Conservation (phyloP, 2,888 invertebrate genomes). For the Steinernema carpocapsae region DNA sequence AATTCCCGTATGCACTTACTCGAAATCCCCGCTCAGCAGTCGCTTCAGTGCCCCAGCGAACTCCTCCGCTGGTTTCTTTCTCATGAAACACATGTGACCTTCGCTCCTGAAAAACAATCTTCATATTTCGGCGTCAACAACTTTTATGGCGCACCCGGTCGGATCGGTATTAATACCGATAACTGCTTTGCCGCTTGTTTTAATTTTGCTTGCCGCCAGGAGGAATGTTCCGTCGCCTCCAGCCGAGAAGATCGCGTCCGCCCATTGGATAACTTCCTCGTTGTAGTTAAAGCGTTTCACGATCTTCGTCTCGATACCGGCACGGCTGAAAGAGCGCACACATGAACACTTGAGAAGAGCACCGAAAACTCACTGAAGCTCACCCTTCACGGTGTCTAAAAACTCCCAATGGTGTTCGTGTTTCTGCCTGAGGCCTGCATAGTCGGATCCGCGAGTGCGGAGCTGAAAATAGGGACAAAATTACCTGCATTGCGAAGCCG, state of each 20-base stretch:
- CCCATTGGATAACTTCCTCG: constrained; percentile 82
- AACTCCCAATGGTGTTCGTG: constrained; percentile 80
- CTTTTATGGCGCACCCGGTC: constrained; percentile 70
- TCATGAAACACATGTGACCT: constrained; percentile 87
- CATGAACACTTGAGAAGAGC: neutral
- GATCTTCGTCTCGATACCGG: constrained; percentile 75
- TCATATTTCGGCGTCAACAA: neutral
- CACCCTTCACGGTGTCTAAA: constrained; percentile 65
- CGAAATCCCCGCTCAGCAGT: constrained; percentile 75
- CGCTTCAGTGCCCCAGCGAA: constrained; percentile 76
- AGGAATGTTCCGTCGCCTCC: constrained; percentile 98
- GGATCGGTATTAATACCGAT: constrained; percentile 97
- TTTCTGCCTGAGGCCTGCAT: constrained; percentile 78
- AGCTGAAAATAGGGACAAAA: constrained; percentile 71
- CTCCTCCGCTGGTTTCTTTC: constrained; percentile 76
- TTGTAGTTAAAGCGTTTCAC: constrained; percentile 74
- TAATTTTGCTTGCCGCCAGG: constrained; percentile 84
- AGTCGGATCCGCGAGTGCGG: constrained; percentile 82
- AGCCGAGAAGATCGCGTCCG: constrained; percentile 76
- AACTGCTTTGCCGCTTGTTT: constrained; percentile 82
- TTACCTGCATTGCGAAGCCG: neutral
- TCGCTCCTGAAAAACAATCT: constrained; percentile 75
- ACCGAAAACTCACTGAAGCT: constrained; percentile 64
- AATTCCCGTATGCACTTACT: constrained; percentile 74
- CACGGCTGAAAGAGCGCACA: neutral